Conservation (phyloP, 2,888 invertebrate genomes). For the Shargacucullia verbasci region DNA sequence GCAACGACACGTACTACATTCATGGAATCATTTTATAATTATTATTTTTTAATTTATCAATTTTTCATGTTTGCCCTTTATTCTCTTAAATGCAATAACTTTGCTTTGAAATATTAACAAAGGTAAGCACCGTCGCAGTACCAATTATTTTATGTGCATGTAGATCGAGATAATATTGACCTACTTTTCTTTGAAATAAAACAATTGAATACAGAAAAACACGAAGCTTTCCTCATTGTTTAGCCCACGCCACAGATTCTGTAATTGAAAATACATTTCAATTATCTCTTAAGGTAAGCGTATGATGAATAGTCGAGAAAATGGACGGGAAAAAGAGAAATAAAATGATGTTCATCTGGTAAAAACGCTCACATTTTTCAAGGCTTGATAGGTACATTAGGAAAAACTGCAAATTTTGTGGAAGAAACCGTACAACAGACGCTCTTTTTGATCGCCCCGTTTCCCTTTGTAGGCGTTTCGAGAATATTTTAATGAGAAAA, state of each 20-base stretch:
- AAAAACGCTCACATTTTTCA: conserved; percentile 73
- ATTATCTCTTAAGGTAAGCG: conserved; percentile 36
- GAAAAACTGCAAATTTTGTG: conserved; percentile 76
- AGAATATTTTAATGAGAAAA: conserved; percentile 35
- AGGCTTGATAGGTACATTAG: conserved; percentile 75
- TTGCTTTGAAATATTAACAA: no score
- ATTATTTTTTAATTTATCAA: no score
- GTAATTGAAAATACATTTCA: conserved; percentile 52
- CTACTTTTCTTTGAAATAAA: conserved; percentile 24
- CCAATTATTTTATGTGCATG: conserved; percentile 29
- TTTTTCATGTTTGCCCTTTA: no score
- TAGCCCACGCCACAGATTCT: conserved; percentile 16
- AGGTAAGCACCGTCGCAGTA: conserved; percentile 20
- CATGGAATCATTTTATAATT: no score
- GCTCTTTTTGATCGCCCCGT: conserved; percentile 54
- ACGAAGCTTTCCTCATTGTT: conserved; percentile 27
- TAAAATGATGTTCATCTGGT: conserved; percentile 58
- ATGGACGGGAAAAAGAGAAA: conserved; percentile 64
- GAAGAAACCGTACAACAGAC: conserved; percentile 67
- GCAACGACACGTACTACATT: no score
- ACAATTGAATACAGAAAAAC: conserved; percentile 23
- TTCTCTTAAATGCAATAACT: no score
- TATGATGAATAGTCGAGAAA: conserved; percentile 68
- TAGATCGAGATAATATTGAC: no score
- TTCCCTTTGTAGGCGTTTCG: conserved; percentile 45